Conservation (phyloP, 2,113 vertebrate genomes). For the Plestiodon gilberti region DNA sequence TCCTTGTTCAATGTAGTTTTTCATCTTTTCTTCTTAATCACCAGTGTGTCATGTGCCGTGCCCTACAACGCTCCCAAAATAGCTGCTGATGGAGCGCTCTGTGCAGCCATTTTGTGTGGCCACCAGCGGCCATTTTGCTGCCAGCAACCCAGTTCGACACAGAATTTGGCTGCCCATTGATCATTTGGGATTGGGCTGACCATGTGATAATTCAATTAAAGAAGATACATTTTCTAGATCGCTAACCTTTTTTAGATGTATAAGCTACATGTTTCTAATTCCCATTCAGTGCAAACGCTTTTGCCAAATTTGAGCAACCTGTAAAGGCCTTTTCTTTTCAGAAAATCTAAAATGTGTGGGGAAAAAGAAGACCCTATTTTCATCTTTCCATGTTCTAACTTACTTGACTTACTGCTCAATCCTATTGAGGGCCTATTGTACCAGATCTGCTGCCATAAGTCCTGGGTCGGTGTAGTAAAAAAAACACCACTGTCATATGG, state of each 20-base stretch:
- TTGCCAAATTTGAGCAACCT: neutral
- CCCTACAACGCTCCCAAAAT: no score
- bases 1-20: neutral
- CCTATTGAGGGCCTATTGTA: no score
- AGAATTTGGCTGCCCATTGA: neutral
- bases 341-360: neutral
- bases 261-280: neutral
- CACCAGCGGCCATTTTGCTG: no score
- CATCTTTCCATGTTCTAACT: conserved; percentile 5
- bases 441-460: no score
- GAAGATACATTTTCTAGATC: conserved; percentile 15
- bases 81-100: no score
- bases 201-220: conserved; percentile 12
- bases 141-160: no score
- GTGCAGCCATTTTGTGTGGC: no score
- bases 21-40: neutral
- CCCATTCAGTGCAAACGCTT: conserved; percentile 1
- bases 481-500: no score
- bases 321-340: neutral
- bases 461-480: no score
- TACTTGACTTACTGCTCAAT: neutral
- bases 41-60: no score
- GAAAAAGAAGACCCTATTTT: neutral
- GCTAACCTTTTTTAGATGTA: neutral
- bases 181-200: no score